Conservation (phyloP, 2,888 invertebrate genomes). For the Apoda limacodes region DNA sequence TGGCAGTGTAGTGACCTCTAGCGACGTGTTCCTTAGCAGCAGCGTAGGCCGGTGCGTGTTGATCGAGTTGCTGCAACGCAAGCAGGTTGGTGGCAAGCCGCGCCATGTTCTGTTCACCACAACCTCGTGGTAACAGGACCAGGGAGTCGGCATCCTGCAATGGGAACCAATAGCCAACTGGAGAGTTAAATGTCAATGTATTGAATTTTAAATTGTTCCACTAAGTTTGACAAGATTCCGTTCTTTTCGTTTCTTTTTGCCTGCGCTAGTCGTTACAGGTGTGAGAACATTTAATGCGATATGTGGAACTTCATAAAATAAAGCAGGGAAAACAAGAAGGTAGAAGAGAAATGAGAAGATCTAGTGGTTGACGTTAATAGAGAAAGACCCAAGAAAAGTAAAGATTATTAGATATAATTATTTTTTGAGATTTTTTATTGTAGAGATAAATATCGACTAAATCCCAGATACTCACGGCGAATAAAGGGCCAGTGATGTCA, state of each 20-base stretch:
- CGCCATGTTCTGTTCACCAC: slow-evolving; percentile 87
- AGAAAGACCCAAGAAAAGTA: neutral
- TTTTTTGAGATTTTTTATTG: neutral
- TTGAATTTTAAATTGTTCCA: neutral
- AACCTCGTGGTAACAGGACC: slow-evolving; percentile 77
- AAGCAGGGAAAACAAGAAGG: too few relatives aligned
- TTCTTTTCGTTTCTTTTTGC: too few relatives aligned
- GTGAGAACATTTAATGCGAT: too few relatives aligned
- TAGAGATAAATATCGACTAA: too few relatives aligned
- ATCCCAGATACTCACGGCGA: slow-evolving; percentile 45
- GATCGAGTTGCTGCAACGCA: slow-evolving; percentile 72
- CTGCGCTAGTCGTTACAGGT: too few relatives aligned
- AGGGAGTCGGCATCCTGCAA: slow-evolving; percentile 75
- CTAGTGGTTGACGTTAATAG: too few relatives aligned
- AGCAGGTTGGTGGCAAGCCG: slow-evolving; percentile 80
- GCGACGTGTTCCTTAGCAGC: slow-evolving; percentile 57
- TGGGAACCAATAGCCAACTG: too few relatives aligned
- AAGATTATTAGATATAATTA: neutral
- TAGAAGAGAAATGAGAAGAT: too few relatives aligned
- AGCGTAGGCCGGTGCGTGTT: slow-evolving; percentile 30
- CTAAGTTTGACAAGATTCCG: neutral
- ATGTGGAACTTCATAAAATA: too few relatives aligned
- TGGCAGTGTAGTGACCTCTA: too few relatives aligned
- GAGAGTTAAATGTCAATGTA: neutral
- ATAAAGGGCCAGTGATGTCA: slow-evolving; percentile 73